phyloP scores from a whole-genome alignment of 2,888 invertebrate species.

The Tolmerus cingulatus region DNA sequence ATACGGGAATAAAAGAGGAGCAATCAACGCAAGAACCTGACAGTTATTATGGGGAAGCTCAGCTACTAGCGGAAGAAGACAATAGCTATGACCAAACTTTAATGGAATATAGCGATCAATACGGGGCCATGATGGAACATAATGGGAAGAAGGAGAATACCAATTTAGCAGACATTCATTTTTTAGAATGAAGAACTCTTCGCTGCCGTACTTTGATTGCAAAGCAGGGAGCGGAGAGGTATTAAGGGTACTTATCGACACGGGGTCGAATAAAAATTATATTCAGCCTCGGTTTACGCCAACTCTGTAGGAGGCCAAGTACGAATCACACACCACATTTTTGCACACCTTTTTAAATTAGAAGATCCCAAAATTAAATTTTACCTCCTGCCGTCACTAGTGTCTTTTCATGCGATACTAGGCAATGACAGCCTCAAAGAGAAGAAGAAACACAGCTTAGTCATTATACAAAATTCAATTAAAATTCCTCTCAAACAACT shows the following conservation, averaged over 20 bases:
- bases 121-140: no score
- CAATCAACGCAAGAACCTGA: not conserved
- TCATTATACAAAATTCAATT: no score
- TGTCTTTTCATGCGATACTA: not conserved
- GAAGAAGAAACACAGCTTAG: no score
- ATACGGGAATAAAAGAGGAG: not conserved
- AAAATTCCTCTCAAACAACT: no score
- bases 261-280: conserved; percentile 12
- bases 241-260: conserved; percentile 32
- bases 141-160: no score
- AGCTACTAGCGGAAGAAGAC: no score
- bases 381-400: not conserved
- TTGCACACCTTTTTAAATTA: conserved; percentile 38
- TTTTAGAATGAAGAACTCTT: not conserved
- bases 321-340: conserved; percentile 42
- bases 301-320: conserved; percentile 42
- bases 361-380: not conserved
- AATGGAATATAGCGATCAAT: no score
- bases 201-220: not conserved
- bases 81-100: no score
- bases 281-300: conserved; percentile 23
- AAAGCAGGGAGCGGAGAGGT: conserved; percentile 17
- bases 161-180: not conserved
- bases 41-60: no score
- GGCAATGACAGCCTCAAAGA: not conserved